Evolutionary conservation across 2,113 vertebrate species (phyloP).

Genomic region (Microcebus tavaratra): DNA sequence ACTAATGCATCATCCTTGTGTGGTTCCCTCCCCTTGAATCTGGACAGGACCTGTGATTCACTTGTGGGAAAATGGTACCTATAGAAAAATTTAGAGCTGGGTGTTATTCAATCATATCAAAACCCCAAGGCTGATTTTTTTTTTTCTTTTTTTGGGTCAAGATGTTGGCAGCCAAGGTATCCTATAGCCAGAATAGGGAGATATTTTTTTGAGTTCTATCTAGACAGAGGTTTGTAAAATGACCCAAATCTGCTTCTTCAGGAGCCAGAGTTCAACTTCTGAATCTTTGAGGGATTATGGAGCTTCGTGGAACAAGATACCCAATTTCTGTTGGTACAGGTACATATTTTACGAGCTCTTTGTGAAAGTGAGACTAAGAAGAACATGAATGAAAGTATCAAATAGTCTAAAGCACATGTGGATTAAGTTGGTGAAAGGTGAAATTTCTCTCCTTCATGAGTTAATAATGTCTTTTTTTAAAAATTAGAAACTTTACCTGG

Average conservation of each 20-base stretch:
- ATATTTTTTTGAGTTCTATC: neutral
- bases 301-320: neutral
- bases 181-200: neutral
- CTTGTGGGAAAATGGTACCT: neutral
- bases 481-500: conserved; percentile 81
- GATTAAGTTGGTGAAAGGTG: conserved; percentile 87
- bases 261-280: conserved; percentile 1
- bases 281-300: neutral
- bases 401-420: conserved; percentile 82
- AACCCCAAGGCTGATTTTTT: neutral
- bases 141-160: neutral
- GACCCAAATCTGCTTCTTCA: neutral
- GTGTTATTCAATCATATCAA: neutral
- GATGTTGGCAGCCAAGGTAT: neutral
- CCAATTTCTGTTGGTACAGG: neutral
- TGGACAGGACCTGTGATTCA: neutral
- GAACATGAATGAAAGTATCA: conserved; percentile 85
- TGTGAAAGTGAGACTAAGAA: conserved; percentile 79
- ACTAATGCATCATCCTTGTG: too few species aligned
- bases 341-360: conserved; percentile 57
- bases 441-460: conserved; percentile 82
- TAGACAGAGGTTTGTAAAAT: conserved; percentile 20
- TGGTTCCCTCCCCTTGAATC: neutral
- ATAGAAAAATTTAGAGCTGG: neutral
- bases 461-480: conserved; percentile 84